Evolutionary conservation across 1,140 invertebrate species (phyloP).

Genomic region (Pogonomyrmex barbatus): DNA sequence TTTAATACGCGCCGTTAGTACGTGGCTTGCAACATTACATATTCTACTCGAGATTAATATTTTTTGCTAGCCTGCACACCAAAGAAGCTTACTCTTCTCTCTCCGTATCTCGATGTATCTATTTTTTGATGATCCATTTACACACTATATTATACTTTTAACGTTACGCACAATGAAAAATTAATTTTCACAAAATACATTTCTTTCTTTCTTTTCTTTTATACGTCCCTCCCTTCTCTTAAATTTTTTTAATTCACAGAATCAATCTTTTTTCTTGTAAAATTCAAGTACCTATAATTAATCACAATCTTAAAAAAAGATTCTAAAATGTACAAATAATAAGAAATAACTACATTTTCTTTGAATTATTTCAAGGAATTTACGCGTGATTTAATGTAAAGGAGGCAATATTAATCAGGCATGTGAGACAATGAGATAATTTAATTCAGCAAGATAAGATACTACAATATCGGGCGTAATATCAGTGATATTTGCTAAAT

Average conservation of each 20-base stretch:
- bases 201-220: neutral
- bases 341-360: neutral
- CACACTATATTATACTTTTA: constrained; percentile 40
- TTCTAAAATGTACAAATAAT: neutral
- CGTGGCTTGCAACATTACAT: constrained; percentile 16
- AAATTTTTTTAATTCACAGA: neutral
- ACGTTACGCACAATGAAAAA: constrained; percentile 38
- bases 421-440: constrained; percentile 61
- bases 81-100: constrained; percentile 35
- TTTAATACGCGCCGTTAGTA: constrained; percentile 21
- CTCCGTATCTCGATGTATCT: constrained; percentile 51
- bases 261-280: neutral
- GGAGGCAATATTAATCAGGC: neutral
- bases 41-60: constrained; percentile 50
- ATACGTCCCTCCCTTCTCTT: neutral
- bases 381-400: neutral
- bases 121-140: constrained; percentile 55
- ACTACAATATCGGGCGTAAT: constrained; percentile 77
- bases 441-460: constrained; percentile 79
- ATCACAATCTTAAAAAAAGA: neutral
- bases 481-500: constrained; percentile 54
- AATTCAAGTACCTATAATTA: neutral
- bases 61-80: constrained; percentile 52
- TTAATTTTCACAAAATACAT: constrained; percentile 24
- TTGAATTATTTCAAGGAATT: neutral